Percentiles rank a stretch among this genome's conserved stretches.
These are phyloP conservation scores for Macrobrachium nipponense DNA, from an alignment of 1,140 invertebrate species.

Conservation along the genomic window DNA sequence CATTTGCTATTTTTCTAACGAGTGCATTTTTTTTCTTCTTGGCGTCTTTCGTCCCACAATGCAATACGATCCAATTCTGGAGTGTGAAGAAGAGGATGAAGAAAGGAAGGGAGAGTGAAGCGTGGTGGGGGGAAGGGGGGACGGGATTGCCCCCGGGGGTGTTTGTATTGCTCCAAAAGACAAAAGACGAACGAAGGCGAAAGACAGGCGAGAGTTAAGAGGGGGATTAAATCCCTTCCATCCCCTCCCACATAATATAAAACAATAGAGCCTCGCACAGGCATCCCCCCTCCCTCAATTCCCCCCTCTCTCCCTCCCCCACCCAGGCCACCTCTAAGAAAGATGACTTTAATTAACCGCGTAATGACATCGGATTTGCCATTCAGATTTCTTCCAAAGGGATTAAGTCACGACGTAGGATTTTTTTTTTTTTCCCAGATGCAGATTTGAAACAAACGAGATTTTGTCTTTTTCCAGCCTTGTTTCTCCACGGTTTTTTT, in stretches of 20 bases:
- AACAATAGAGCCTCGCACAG: conserved; percentile 37
- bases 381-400: conserved; percentile 56
- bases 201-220: conserved; percentile 2
- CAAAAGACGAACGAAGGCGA: background rate
- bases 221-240: background rate
- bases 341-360: conserved; percentile 59
- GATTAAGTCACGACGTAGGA: conserved; percentile 40
- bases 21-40: conserved; percentile 43
- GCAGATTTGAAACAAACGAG: conserved; percentile 39
- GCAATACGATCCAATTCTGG: conserved; percentile 53
- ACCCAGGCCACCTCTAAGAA: background rate
- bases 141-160: background rate
- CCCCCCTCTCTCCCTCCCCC: too few relatives aligned
- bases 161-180: background rate
- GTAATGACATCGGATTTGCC: conserved; percentile 59
- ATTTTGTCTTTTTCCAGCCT: conserved; percentile 18
- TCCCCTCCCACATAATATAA: conserved; percentile 16
- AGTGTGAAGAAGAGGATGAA: conserved; percentile 9
- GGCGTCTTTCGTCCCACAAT: conserved; percentile 28
- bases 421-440: conserved; percentile 26
- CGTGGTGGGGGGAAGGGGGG: conserved; percentile 11
- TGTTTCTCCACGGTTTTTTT: conserved; percentile 19
- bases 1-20: conserved; percentile 58
- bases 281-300: too few relatives aligned
- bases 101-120: conserved; percentile 16